Evolutionary conservation across 2,888 invertebrate genomes (phyloP).

Genomic region (Ecliptopera silaceata): DNA sequence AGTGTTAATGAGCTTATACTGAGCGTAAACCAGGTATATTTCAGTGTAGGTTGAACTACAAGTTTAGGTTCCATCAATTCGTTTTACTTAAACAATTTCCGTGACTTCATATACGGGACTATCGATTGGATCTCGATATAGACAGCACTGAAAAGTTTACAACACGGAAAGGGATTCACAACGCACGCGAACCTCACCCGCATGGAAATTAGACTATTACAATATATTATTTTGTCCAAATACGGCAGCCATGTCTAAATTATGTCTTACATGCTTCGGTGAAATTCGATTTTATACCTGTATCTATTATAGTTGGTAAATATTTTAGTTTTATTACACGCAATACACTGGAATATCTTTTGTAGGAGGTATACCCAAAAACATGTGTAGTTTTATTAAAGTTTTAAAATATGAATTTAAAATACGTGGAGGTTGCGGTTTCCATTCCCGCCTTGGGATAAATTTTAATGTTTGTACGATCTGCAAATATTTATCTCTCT

Average conservation of each 20-base stretch:
- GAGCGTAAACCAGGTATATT: too few species aligned
- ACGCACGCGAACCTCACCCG: slow-evolving; percentile 69
- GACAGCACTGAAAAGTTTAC: slow-evolving; percentile 70
- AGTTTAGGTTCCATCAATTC: background rate
- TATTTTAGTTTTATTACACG: slow-evolving; percentile 14
- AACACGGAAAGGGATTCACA: slow-evolving; percentile 68
- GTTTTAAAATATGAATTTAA: too few species aligned
- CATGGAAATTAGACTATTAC: slow-evolving; percentile 61
- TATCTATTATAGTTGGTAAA: slow-evolving; percentile 20
- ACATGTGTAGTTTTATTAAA: too few species aligned
- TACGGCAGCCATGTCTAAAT: slow-evolving; percentile 43
- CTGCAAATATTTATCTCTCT: too few species aligned
- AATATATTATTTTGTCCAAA: slow-evolving; percentile 47
- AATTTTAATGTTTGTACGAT: too few species aligned
- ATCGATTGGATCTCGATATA: slow-evolving; percentile 74
- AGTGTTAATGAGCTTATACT: too few species aligned
- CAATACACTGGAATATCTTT: slow-evolving; percentile 4
- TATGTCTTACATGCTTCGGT: slow-evolving; percentile 43
- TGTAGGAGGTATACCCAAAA: background rate
- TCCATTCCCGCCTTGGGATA: too few species aligned
- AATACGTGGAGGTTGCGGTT: too few species aligned
- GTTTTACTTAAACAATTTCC: slow-evolving; percentile 43
- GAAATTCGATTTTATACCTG: slow-evolving; percentile 42
- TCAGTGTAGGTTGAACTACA: too few species aligned
- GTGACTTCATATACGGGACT: slow-evolving; percentile 57